Conservation (phyloP, 2,113 vertebrate species). For the Muntiacus muntjak region DNA sequence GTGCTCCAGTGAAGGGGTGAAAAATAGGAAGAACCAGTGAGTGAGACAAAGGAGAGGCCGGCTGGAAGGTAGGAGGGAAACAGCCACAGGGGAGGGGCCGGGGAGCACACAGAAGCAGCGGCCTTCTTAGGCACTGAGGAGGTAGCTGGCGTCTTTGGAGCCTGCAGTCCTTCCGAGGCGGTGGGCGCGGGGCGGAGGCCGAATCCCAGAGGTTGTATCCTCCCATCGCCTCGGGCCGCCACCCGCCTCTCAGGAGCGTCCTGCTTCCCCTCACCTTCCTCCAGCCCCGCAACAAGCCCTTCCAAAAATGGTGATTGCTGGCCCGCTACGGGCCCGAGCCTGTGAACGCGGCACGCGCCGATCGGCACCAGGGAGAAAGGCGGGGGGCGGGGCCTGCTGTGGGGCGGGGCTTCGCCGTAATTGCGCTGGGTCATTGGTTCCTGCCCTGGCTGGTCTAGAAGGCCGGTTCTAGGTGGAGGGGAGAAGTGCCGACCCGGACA, state of each 20-base stretch:
- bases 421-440: rapidly evolving
- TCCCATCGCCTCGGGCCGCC: background rate
- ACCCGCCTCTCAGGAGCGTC: background rate
- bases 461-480: too few species aligned
- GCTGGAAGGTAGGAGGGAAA: background rate
- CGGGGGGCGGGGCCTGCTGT: background rate
- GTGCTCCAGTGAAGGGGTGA: background rate
- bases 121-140: background rate
- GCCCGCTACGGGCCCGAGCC: rapidly evolving
- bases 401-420: background rate
- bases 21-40: background rate
- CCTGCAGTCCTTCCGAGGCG: background rate
- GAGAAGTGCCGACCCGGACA: too few species aligned
- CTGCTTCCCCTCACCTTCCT: background rate
- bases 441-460: rapidly evolving
- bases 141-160: background rate
- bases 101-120: background rate
- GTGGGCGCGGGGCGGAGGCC: background rate
- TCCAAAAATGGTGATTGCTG: background rate
- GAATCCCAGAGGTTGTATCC: background rate
- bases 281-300: background rate
- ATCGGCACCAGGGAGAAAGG: conserved; percentile 53
- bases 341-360: rapidly evolving
- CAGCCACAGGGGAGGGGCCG: background rate
- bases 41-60: background rate